Evolutionary conservation across 2,797 vertebrate genomes (phyloP).

Genomic region (Lindbergichthys nudifrons): DNA sequence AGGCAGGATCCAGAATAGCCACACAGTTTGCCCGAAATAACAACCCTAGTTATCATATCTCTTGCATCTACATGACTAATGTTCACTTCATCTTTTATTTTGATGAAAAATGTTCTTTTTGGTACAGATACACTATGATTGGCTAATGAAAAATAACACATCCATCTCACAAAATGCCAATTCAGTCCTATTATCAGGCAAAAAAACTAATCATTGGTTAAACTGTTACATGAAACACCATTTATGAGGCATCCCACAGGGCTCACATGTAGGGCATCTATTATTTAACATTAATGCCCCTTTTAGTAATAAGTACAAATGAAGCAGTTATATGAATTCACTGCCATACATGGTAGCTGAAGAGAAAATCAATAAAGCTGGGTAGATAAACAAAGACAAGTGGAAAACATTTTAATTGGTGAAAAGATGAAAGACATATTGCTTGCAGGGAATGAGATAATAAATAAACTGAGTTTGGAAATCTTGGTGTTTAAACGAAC

Average conservation of each 20-base stretch:
- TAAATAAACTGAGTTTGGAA: not conserved
- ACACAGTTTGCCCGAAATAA: not conserved
- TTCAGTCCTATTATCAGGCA: not conserved
- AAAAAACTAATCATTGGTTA: not conserved
- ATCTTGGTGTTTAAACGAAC: not conserved
- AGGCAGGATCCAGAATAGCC: not conserved
- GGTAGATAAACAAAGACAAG: not conserved
- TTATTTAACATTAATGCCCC: not conserved
- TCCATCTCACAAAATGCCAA: not conserved
- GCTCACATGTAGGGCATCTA: not conserved
- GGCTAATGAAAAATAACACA: not conserved
- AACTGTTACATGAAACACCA: not conserved
- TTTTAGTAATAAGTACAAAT: not conserved
- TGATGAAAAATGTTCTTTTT: not conserved
- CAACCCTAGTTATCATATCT: not conserved
- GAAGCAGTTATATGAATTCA: not conserved
- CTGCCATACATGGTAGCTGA: too few species aligned
- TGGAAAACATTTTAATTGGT: not conserved
- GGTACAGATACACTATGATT: not conserved
- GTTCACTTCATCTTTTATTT: not conserved
- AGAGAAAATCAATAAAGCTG: not conserved
- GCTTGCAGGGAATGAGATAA: not conserved
- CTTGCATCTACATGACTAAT: conserved; percentile 1
- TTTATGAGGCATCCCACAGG: conserved; percentile 4
- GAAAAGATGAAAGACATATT: not conserved